A percentile compares a stretch with the other conserved stretches of the same genome.
Evolutionary conservation across 2,113 vertebrate species (phyloP).

Genomic region (Rostratula benghalensis): DNA sequence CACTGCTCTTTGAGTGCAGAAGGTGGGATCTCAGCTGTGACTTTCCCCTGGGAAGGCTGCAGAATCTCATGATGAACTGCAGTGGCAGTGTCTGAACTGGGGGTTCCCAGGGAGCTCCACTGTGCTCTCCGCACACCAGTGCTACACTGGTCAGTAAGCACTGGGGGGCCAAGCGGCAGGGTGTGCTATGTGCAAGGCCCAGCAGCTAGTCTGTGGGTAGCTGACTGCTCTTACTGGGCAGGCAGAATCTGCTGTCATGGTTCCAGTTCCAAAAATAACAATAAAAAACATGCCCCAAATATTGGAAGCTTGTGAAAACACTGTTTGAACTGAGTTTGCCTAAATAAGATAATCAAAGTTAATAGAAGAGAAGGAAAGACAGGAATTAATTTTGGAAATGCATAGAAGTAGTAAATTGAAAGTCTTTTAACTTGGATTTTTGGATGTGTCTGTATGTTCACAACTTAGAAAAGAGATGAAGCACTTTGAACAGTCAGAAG

Average conservation of each 20-base stretch:
- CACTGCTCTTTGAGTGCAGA: rapidly evolving
- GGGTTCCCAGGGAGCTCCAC: not conserved
- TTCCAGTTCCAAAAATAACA: not conserved
- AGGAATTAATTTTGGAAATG: not conserved
- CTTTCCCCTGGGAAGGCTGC: not conserved
- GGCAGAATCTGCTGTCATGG: not conserved
- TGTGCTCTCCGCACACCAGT: not conserved
- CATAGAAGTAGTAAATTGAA: not conserved
- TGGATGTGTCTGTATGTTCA: not conserved
- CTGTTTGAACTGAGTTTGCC: not conserved
- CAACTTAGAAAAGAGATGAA: not conserved
- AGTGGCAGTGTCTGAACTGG: not conserved
- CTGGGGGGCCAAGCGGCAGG: not conserved
- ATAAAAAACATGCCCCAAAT: not conserved
- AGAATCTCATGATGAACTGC: not conserved
- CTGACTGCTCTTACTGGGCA: not conserved
- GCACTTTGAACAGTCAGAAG: not conserved
- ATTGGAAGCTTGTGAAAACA: not conserved
- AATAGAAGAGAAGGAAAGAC: not conserved
- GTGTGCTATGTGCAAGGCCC: not conserved
- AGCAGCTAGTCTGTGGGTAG: not conserved
- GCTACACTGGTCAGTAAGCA: rapidly evolving
- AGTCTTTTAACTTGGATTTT: not conserved
- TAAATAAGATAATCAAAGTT: not conserved
- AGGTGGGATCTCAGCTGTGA: not conserved